Evolutionary conservation across 2,113 vertebrate species (phyloP), one percentile per base, ranked within the genome.

Genomic region (Tachuris rubrigastra): DNA sequence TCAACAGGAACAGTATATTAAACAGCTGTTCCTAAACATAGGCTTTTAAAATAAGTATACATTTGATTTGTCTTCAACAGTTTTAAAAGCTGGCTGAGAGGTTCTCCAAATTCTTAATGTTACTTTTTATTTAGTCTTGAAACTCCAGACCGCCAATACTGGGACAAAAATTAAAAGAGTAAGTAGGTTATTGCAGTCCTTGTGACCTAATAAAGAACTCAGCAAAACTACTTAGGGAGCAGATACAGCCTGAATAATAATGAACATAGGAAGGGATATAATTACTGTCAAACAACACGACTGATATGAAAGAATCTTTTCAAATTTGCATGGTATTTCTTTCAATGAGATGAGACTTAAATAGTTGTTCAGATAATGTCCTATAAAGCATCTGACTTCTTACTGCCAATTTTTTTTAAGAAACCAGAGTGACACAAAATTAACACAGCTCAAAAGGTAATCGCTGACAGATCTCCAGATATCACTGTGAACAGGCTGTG

Each of bases 1-100:
- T 78, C 92, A 90, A 33, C 52, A 82, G 58, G 69, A 79, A 84
- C 30, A 63, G 80, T 89, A 71, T 90, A 92, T 84, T 92, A 95
- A 89, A 89, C 83, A 94, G 80, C 68, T 90, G 83, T 67, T 95
- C 31, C 86, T 93, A 95, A 96, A 84, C 86, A 84, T 35, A 92
- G 91, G 39, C 31, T 66, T 93, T 72, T 93, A 0, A 89, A 94
- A 90, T 93, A 93, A 80, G 71, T 62, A 95, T 86, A 60, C 0
- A 0, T 30, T 78, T 80, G 50, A 90, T 81, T 95, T 95, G 50
- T 81, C 86, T 90, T 59, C 78, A 80, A 42, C 59, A 77, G 33
- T 74, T 96, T 85, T 90, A 53, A 67, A 92, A 77, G 33, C 16
- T 92, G 85, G 63, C 62, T 88, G 75, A 92, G 75, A 74, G 4